Percentiles rank a stretch among this genome's conserved stretches.
Evolutionary conservation across 35 echinoderm and acorn worm species (phyloP).

Genomic region (Anneissia japonica): DNA sequence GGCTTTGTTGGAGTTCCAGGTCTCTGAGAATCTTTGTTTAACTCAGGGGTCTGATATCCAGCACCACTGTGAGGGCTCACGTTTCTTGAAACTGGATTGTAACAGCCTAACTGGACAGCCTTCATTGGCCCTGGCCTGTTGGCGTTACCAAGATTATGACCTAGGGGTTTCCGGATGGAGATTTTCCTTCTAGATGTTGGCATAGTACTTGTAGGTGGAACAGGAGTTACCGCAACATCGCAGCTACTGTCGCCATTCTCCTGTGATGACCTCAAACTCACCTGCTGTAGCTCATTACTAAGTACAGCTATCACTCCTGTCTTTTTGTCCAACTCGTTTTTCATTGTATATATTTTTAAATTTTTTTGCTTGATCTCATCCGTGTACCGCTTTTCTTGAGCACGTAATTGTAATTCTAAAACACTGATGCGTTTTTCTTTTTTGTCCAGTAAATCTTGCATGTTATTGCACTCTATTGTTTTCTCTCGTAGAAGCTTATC

Average conservation of each 20-base stretch:
- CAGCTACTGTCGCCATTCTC: not conserved
- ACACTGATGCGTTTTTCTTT: conserved; percentile 42
- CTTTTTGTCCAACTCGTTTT: conserved; percentile 63
- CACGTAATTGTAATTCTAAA: conserved; percentile 54
- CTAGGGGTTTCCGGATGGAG: conserved; percentile 13
- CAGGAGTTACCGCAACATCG: conserved; percentile 1
- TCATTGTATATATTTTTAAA: conserved; percentile 25
- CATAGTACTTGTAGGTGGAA: conserved; percentile 41
- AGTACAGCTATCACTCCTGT: conserved; percentile 71
- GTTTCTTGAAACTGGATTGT: not conserved
- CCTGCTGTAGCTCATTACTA: conserved; percentile 67
- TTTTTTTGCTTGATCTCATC: conserved; percentile 59
- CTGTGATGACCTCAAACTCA: conserved; percentile 40
- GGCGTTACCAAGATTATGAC: not conserved
- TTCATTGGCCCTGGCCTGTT: not conserved
- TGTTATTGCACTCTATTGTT: conserved; percentile 11
- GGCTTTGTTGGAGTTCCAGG: conserved; percentile 7
- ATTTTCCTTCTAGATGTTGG: conserved; percentile 22
- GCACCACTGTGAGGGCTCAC: conserved; percentile 12
- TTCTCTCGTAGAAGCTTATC: conserved; percentile 42
- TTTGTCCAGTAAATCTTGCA: conserved; percentile 30
- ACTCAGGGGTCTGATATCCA: not conserved
- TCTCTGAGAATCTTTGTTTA: not conserved
- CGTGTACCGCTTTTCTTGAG: conserved; percentile 47
- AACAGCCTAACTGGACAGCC: not conserved